A percentile compares a stretch with the other conserved stretches of the same genome.
phyloP scores from a whole-genome alignment of 2,888 invertebrate genomes.

The Apodemia duryi region DNA sequence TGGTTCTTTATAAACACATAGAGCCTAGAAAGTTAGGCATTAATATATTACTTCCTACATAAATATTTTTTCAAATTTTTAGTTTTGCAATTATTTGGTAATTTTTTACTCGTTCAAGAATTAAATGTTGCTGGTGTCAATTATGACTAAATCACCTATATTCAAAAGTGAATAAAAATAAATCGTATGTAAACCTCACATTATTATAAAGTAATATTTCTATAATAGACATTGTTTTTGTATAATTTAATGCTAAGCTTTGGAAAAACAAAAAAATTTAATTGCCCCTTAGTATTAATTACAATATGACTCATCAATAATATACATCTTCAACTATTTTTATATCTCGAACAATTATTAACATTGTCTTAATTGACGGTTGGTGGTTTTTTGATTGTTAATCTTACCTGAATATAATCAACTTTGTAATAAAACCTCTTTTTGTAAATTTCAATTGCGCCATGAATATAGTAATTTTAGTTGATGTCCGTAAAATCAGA shows the following conservation, averaged over 20 bases:
- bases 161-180: no score
- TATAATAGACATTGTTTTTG: no score
- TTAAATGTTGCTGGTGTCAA: no score
- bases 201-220: no score
- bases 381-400: not conserved
- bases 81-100: no score
- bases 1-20: not conserved
- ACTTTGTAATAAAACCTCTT: constrained; percentile 4
- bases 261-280: not conserved
- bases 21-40: no score
- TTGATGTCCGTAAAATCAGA: constrained; percentile 15
- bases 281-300: not conserved
- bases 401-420: not conserved
- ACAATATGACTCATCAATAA: constrained; percentile 6
- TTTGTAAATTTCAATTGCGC: constrained; percentile 1
- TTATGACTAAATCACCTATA: no score
- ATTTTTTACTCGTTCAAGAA: no score
- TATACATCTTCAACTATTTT: not conserved
- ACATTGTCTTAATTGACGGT: not conserved
- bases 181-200: no score
- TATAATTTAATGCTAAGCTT: no score
- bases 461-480: constrained; percentile 15
- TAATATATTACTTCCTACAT: no score
- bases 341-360: not conserved
- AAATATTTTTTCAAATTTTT: no score